Evolutionary conservation across 2,888 invertebrate species (phyloP), one percentile per base, ranked within the genome.

Genomic region (Andricus curvator): DNA sequence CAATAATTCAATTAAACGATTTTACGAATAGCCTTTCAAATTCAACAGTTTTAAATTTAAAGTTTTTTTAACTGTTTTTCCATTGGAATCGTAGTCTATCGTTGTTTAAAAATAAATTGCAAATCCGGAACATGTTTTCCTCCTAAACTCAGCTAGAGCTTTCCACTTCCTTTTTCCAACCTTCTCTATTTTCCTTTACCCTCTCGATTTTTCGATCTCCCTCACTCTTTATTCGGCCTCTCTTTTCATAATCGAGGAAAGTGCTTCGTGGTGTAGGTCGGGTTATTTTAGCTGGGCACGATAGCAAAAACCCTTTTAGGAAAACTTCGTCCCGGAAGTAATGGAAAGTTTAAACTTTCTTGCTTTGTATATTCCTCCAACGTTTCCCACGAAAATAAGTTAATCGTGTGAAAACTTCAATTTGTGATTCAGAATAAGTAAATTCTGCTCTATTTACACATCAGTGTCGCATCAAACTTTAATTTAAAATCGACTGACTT

Each of bases 191-290:
- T 33, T 56, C 15, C 48, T 51, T 9, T 4, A 5, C 51, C 29
- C 5, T 70, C 20, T 51, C 48, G 20, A 29, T 48, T 51, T 51
- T 44, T 9, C 70, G 9, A 44, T 13, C 25, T 48, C 48, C 48
- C 48, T 70, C 70, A 51, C n/a, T 74, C 74, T 33, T 62, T 22
- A 62, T 25, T 62, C 62, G 13, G 5, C 62, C 33, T 56, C 51
- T 33, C 37, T 22, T 74, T 74, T 56, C 74, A 74, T 56, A 33
- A 74, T 74, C 56, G 56, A 74, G 33, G 37, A 74, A 74, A 74
- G 56, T 56, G 51, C 51, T 56, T 74, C 51, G 51, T n/a, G 29
- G 29, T 56, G 15, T 33, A 74, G 29, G 51, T 74, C 56, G 13
- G 51, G 33, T 37, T 33, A 74, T 56, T 74, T 56, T 29, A 56